Percentiles rank a stretch among this genome's conserved stretches.
Conservation (phyloP, 2,797 vertebrate genomes). For the Enteromius fasciolatus region DNA sequence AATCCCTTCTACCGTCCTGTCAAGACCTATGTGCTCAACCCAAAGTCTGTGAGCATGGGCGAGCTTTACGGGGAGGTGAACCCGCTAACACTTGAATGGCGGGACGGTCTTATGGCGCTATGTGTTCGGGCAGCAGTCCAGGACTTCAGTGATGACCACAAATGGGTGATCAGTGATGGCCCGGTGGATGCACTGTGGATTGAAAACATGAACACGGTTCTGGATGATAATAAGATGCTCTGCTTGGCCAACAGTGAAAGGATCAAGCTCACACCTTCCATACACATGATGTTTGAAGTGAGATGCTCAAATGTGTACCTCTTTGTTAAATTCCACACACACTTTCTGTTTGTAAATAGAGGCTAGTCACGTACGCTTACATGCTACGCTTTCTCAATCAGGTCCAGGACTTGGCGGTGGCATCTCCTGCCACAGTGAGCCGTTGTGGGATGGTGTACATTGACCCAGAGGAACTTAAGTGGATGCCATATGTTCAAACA, state of each 20-base stretch:
- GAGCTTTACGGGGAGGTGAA: slow-evolving; percentile 84
- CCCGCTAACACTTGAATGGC: slow-evolving; percentile 86
- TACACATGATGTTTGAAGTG: slow-evolving; percentile 93
- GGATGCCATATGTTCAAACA: slow-evolving; percentile 88
- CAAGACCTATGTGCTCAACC: slow-evolving; percentile 85
- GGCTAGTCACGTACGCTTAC: not conserved
- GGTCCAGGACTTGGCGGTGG: slow-evolving; percentile 88
- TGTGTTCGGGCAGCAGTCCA: slow-evolving; percentile 83
- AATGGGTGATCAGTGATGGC: slow-evolving; percentile 89
- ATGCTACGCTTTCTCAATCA: slow-evolving; percentile 61
- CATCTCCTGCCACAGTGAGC: slow-evolving; percentile 90
- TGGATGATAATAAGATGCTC: slow-evolving; percentile 93
- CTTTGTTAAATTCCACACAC: not conserved
- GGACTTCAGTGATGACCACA: slow-evolving; percentile 82
- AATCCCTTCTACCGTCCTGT: slow-evolving; percentile 84
- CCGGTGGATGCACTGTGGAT: slow-evolving; percentile 91
- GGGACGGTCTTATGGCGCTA: slow-evolving; percentile 87
- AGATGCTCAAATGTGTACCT: slow-evolving; percentile 12
- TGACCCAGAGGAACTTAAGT: slow-evolving; percentile 87
- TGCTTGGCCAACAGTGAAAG: slow-evolving; percentile 90
- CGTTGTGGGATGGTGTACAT: slow-evolving; percentile 91
- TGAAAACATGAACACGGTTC: slow-evolving; percentile 90
- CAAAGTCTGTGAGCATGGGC: slow-evolving; percentile 90
- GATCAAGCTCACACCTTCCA: slow-evolving; percentile 87
- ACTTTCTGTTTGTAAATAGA: slow-evolving; percentile 5